A percentile compares a stretch with the other conserved stretches of the same genome.
These are phyloP conservation scores for Laothoe populi DNA, from an alignment of 2,888 invertebrate species.

Conservation along the genomic window DNA sequence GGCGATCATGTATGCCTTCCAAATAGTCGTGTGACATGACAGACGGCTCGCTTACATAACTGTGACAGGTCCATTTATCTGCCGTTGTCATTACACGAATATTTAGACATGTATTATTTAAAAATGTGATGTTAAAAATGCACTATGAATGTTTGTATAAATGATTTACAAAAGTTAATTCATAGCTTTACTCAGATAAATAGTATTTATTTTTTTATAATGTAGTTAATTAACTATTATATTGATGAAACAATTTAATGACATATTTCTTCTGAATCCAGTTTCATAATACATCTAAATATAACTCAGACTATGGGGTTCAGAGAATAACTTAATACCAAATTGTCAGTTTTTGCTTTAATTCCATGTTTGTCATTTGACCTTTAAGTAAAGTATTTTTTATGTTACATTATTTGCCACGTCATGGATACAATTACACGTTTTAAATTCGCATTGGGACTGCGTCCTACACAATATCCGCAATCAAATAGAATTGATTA, in stretches of 20 bases:
- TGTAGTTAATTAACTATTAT: not conserved
- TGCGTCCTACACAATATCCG: constrained; percentile 3
- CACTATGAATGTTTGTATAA: not conserved
- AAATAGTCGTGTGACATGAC: constrained; percentile 24
- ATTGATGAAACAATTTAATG: not conserved
- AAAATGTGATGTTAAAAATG: constrained; percentile 11
- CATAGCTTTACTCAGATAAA: not conserved
- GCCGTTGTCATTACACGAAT: constrained; percentile 26
- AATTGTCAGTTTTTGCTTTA: too few relatives aligned
- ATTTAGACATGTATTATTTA: constrained; percentile 17
- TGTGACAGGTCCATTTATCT: constrained; percentile 39
- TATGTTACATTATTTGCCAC: not conserved
- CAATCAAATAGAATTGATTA: constrained; percentile 4
- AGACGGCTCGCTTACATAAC: constrained; percentile 39
- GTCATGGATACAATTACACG: not conserved
- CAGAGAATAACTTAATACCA: too few relatives aligned
- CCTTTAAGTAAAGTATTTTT: not conserved
- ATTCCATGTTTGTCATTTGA: not conserved
- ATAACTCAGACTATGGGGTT: too few relatives aligned
- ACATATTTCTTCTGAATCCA: too few relatives aligned
- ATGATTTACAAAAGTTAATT: not conserved
- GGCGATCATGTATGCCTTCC: constrained; percentile 39
- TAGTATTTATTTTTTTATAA: not conserved
- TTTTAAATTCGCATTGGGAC: constrained; percentile 10
- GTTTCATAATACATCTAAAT: too few relatives aligned